Evolutionary conservation across 2,888 invertebrate species (phyloP).

Genomic region (Ferdinandea cuprea): DNA sequence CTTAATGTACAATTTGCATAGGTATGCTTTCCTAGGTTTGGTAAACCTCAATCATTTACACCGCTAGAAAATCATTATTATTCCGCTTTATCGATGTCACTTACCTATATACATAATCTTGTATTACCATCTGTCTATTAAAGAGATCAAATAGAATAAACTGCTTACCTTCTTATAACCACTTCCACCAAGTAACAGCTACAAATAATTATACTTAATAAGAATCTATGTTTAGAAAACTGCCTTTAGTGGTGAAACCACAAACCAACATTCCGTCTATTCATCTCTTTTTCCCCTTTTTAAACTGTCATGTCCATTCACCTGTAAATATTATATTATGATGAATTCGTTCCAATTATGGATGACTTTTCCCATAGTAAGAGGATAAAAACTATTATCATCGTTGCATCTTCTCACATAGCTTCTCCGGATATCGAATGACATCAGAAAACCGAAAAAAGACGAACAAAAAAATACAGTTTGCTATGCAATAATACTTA

Average conservation of each 20-base stretch:
- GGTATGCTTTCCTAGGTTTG: constrained; percentile 5
- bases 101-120: neutral
- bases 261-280: constrained; percentile 13
- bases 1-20: neutral
- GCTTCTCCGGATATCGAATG: constrained; percentile 48
- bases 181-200: constrained; percentile 31
- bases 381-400: constrained; percentile 20
- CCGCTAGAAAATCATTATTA: too few relatives aligned
- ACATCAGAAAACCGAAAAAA: constrained; percentile 37
- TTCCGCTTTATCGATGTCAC: neutral
- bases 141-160: neutral
- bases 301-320: too few relatives aligned
- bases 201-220: constrained; percentile 2
- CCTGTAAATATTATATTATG: constrained; percentile 32
- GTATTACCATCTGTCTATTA: neutral
- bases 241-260: neutral
- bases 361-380: constrained; percentile 41
- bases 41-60: constrained; percentile 16
- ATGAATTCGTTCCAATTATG: constrained; percentile 53
- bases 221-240: neutral
- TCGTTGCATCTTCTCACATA: constrained; percentile 10
- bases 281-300: constrained; percentile 10
- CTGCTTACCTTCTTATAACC: neutral
- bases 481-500: constrained; percentile 55
- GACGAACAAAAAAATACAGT: constrained; percentile 32